phyloP scores from a whole-genome alignment of 2,113 vertebrate genomes.

The Colinus virginianus region DNA sequence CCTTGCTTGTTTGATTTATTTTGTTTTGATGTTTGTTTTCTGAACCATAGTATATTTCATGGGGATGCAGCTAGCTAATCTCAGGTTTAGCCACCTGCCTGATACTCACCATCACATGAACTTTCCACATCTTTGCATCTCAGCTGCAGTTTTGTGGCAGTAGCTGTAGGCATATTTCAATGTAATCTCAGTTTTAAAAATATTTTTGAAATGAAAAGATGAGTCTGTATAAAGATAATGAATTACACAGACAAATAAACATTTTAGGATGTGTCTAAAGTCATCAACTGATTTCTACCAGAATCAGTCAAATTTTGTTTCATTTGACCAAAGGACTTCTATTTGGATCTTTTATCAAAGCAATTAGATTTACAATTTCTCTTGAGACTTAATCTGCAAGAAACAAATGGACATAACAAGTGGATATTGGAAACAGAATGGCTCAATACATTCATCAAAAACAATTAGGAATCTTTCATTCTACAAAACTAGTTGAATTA shows the following conservation, averaged over 20 bases:
- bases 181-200: background rate
- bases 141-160: background rate
- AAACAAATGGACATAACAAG: background rate
- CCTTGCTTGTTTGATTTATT: rapidly evolving
- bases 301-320: background rate
- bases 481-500: background rate
- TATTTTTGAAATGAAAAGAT: background rate
- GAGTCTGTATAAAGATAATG: background rate
- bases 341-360: background rate
- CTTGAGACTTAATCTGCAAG: background rate
- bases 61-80: background rate
- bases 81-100: background rate
- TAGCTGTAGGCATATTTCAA: background rate
- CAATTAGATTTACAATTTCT: background rate
- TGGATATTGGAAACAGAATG: background rate
- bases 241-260: background rate
- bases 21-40: background rate
- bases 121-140: background rate
- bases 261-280: background rate
- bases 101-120: background rate
- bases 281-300: background rate
- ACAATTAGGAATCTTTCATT: background rate
- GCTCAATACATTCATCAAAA: conserved; percentile 1
- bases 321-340: background rate
- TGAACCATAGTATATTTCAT: background rate